Percentiles rank a stretch among this genome's conserved stretches.
Conservation (phyloP, 2,113 vertebrate species). For the Plotosus lineatus region DNA sequence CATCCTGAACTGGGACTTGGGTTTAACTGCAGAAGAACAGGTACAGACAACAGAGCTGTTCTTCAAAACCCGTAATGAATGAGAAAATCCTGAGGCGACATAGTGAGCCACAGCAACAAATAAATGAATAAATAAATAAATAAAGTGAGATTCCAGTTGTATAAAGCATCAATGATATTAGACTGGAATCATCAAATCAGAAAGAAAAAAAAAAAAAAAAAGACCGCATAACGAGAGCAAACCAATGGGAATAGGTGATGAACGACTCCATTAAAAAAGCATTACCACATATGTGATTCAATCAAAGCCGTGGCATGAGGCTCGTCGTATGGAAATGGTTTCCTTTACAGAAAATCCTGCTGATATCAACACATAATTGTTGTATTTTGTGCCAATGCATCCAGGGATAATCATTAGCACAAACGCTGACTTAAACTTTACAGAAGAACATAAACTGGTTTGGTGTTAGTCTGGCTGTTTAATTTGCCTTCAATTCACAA, state of each 20-base stretch:
- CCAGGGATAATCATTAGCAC: not conserved
- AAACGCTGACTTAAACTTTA: not conserved
- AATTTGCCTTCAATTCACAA: not conserved
- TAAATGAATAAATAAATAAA: slow-evolving; percentile 50
- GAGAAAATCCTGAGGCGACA: slow-evolving; percentile 38
- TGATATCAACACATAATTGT: slow-evolving; percentile 47
- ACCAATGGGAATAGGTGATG: slow-evolving; percentile 62
- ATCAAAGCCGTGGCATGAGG: slow-evolving; percentile 46
- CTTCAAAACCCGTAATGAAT: slow-evolving; percentile 34
- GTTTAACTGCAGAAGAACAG: not conserved
- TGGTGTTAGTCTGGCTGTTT: not conserved
- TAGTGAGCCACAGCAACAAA: slow-evolving; percentile 3
- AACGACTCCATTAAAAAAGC: slow-evolving; percentile 79
- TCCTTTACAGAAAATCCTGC: slow-evolving; percentile 40
- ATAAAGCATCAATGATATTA: slow-evolving; percentile 55
- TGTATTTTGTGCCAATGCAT: not conserved
- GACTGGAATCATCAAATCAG: slow-evolving; percentile 25
- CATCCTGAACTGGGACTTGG: not conserved
- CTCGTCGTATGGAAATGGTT: slow-evolving; percentile 19
- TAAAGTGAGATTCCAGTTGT: slow-evolving; percentile 55
- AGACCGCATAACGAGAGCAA: slow-evolving; percentile 37
- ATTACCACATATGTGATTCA: slow-evolving; percentile 71
- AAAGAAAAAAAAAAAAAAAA: not conserved
- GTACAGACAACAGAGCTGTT: slow-evolving; percentile 52
- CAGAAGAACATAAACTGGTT: not conserved